Conservation (phyloP, 2,888 invertebrate species). For the Pyrocoelia pectoralis region DNA sequence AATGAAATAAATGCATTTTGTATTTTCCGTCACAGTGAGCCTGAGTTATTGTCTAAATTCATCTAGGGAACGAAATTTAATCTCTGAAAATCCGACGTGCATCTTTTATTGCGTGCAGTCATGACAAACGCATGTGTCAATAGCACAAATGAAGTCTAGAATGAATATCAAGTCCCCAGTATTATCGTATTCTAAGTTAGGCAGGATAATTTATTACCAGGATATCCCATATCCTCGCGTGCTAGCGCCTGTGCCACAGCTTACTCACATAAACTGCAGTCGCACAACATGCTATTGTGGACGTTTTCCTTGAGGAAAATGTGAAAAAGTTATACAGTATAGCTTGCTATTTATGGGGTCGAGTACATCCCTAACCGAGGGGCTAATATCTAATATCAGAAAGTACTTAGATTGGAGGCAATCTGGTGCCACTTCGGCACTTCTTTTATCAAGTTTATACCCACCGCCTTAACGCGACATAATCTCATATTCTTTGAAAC, state of each 20-base stretch:
- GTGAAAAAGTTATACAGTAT: constrained; percentile 29
- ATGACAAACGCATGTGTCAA: constrained; percentile 56
- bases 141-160: constrained; percentile 52
- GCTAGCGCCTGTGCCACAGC: constrained; percentile 51
- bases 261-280: constrained; percentile 48
- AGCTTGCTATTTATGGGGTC: constrained; percentile 31
- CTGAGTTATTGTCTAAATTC: constrained; percentile 37
- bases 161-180: constrained; percentile 42
- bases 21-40: constrained; percentile 35
- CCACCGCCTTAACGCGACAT: constrained; percentile 17
- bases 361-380: constrained; percentile 36
- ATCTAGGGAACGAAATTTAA: constrained; percentile 45
- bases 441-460: constrained; percentile 39
- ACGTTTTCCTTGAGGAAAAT: constrained; percentile 18
- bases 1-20: constrained; percentile 45
- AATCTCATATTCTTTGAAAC: constrained; percentile 19
- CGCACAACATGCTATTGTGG: constrained; percentile 38
- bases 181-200: constrained; percentile 38
- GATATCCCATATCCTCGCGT: constrained; percentile 57
- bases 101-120: constrained; percentile 52
- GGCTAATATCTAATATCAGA: constrained; percentile 49
- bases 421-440: constrained; percentile 41
- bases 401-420: constrained; percentile 45
- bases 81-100: constrained; percentile 47
- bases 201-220: constrained; percentile 56